Evolutionary conservation across 2,113 vertebrate species (phyloP).

Genomic region (Numenius arquata): DNA sequence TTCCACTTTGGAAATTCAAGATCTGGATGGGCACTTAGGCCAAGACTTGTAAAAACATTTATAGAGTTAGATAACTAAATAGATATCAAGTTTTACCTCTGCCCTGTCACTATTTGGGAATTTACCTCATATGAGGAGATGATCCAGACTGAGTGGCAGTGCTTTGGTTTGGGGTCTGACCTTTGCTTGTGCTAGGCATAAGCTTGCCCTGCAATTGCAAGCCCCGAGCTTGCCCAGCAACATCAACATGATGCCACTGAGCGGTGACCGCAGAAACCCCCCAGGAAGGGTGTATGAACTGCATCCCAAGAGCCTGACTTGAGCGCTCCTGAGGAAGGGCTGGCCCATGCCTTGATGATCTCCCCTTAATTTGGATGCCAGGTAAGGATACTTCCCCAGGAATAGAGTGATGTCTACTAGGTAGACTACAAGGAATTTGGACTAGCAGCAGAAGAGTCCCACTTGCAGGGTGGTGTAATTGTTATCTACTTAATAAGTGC

Average conservation of each 20-base stretch:
- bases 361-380: neutral
- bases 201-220: neutral
- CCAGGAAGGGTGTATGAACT: neutral
- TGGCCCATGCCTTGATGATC: neutral
- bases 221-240: too few relatives aligned
- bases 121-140: neutral
- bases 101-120: neutral
- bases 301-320: neutral
- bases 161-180: neutral
- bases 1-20: neutral
- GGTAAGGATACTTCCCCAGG: neutral
- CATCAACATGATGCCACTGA: accelerated
- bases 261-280: neutral
- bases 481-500: too few relatives aligned
- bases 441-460: too few relatives aligned
- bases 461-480: too few relatives aligned
- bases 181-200: neutral
- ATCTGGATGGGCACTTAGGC: neutral
- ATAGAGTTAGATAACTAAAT: neutral
- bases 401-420: neutral
- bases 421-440: too few relatives aligned
- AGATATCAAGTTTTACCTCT: neutral
- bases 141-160: neutral
- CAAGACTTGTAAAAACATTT: neutral
- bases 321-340: accelerated